Evolutionary conservation across 2,113 vertebrate species (phyloP), one percentile per base, ranked within the genome.

Genomic region (Barbus barbus): DNA sequence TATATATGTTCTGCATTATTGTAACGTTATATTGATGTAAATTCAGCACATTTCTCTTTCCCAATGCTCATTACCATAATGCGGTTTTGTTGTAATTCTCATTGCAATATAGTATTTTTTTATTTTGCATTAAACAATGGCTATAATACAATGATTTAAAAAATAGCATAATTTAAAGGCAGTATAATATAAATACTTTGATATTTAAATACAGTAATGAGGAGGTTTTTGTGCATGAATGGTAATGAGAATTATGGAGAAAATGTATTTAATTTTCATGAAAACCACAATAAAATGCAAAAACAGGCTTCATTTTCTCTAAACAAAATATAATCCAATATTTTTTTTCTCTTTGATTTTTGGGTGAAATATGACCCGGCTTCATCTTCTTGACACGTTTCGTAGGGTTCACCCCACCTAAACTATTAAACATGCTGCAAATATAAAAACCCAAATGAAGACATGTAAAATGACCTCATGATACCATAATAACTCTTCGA

Each of bases 391-490:
- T 2, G 36, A 78, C 31, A 11, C 9, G n/a, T 31, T 80, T 65
- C 2, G 5, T 51, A 13, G 24, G 26, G 56, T 16, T 71, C 63
- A 14, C 53, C 12, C 48, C 31, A 24, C 2, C 65, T 82, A 72
- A 56, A 82, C 80, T 71, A 81, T 67, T 51, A 36, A 71, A 56
- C 65, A 82, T 82, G 80, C 80, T 38, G 46, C 44, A 72, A 51
- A 82, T 56, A n/a, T n/a, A n/a, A n/a, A n/a, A n/a, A n/a, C 51
- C 26, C 12, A 3, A 65, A 26, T 33, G 78, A 46, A 65, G 67
- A 84, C 81, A 88, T 72, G 86, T 87, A 86, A 90, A 90, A 84
- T 72, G 38, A 89, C 36, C 56, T 89, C 87, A 90, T 58, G 53
- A 58, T 58, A n/a, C 53, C 22, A 58, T 87, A 84, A 86, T 82